These are phyloP conservation scores for Phoeniculus purpureus DNA, from an alignment of 2,797 vertebrate species.

Conservation along the genomic window DNA sequence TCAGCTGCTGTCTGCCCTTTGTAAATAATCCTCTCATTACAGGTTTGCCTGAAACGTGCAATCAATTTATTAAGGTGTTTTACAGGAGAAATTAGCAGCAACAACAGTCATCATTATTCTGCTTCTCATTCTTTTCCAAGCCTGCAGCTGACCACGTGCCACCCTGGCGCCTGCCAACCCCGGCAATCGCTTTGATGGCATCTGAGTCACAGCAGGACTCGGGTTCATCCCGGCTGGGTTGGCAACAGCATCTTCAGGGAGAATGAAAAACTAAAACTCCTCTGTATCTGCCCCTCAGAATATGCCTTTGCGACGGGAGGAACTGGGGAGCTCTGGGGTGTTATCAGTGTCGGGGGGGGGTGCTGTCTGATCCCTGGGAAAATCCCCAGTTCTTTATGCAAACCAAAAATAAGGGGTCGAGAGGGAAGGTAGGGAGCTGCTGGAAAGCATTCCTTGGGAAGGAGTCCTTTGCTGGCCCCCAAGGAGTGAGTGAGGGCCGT, in stretches of 20 bases:
- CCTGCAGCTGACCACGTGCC: neutral
- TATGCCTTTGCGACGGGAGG: neutral
- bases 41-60: neutral
- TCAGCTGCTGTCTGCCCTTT: constrained; percentile 11
- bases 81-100: constrained; percentile 41
- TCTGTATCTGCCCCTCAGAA: neutral
- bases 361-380: neutral
- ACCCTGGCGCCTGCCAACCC: constrained; percentile 11
- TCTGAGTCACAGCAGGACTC: neutral
- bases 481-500: neutral
- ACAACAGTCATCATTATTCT: neutral
- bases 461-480: too few relatives aligned
- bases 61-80: constrained; percentile 51
- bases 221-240: neutral
- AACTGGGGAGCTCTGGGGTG: neutral
- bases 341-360: neutral
- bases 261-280: neutral
- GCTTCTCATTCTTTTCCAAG: constrained; percentile 4
- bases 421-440: neutral
- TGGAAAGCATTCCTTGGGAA: neutral
- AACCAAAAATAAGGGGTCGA: neutral
- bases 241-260: neutral
- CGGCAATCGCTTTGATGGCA: neutral
- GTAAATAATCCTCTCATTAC: constrained; percentile 26
- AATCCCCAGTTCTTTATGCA: neutral